Evolutionary conservation across 2,888 invertebrate species (phyloP), one percentile per base, ranked within the genome.

Genomic region (Coelopa pilipes): DNA sequence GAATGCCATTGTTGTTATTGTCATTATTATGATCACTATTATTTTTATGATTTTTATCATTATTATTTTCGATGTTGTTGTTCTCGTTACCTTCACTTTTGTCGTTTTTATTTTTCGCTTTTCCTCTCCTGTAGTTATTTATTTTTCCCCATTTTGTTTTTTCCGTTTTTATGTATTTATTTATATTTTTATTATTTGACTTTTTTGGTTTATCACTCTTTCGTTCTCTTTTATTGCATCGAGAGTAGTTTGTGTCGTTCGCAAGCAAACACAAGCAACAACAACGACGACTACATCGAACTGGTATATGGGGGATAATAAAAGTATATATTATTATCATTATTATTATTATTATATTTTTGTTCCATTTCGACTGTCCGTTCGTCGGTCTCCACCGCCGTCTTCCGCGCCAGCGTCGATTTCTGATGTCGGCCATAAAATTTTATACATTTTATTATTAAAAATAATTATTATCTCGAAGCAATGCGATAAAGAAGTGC

Each of bases 401-500:
- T 34, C 34, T 34, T 34, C 34, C 34, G 34, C 34, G 34, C 34
- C 34, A 4, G 57, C 11, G 21, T 59, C 12, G 3, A 21, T 59
- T 21, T 59, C 10, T 59, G 13, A 62, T 62, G 62, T n/a, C 21
- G 57, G 57, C 69, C 57, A 69, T 69, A 69, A 69, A 69, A 69
- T 69, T 69, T 69, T 57, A 69, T 69, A 69, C 69, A 69, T 69
- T 57, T 69, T 57, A 57, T 57, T 69, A 57, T 57, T 57, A 57
- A 69, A 69, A 57, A 69, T 59, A 69, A 69, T 69, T 57, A 69
- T 59, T 59, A 69, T 69, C 69, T 69, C 46, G 19, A 59, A 57
- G 45, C 57, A 45, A 17, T 59, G 17, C 21, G 66, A 50, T 66
- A 50, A 49, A 66, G 50, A 21, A 24, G 15, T 66, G n/a, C n/a